Evolutionary conservation across 2,797 vertebrate species (phyloP).

Genomic region (Enteromius viviparus): DNA sequence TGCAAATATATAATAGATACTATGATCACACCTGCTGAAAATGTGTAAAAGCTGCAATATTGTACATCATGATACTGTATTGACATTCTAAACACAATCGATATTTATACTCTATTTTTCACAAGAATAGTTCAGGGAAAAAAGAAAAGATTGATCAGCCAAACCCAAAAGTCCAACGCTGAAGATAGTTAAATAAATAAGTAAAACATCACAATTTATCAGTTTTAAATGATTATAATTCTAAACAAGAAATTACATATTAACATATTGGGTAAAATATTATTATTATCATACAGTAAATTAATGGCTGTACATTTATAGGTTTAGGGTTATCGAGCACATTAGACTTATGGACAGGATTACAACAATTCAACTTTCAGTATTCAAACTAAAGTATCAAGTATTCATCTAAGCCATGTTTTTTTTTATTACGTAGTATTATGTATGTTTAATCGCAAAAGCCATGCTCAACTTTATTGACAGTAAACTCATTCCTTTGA

Average conservation of each 20-base stretch:
- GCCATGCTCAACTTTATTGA: too few species aligned
- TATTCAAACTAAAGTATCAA: too few species aligned
- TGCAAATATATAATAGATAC: background rate
- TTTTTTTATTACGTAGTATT: too few species aligned
- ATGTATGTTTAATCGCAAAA: too few species aligned
- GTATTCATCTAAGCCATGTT: too few species aligned
- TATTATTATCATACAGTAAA: too few species aligned
- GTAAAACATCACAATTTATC: background rate
- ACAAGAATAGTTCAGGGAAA: background rate
- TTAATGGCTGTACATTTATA: too few species aligned
- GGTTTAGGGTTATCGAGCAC: too few species aligned
- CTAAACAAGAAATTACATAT: background rate
- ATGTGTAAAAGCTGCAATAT: background rate
- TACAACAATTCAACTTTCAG: too few species aligned
- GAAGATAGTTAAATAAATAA: background rate
- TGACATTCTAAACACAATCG: background rate
- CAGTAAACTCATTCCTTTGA: too few species aligned
- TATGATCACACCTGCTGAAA: background rate
- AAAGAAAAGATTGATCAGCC: background rate
- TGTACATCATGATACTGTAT: background rate
- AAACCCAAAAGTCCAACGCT: background rate
- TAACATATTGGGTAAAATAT: too few species aligned
- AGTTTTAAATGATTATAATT: background rate
- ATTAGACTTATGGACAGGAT: too few species aligned
- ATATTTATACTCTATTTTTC: background rate